Base-by-base conservation (phyloP, 2,113 vertebrate genomes). In the Lutjanus erythropterus region DNA sequence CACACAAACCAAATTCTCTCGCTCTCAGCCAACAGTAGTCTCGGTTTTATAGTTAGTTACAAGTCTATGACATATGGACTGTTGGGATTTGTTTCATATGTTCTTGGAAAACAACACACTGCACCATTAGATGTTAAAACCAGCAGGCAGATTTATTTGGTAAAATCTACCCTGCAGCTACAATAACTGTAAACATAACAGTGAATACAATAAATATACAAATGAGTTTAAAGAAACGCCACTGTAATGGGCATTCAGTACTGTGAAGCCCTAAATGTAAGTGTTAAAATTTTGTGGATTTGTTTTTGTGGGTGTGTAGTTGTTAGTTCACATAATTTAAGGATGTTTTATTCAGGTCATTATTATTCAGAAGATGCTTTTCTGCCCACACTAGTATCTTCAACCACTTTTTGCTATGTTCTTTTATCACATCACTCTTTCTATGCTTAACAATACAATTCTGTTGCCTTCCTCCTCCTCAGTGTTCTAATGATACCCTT, bases 321-420 rank as follows among this genome's bases (percentile, higher is more conserved):
- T 31, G 31, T 71, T 33, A 46, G 14, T 46, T 31, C 12, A 23
- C 21, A 47, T 35, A 72, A 58, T 58, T 8, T 3, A 15, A 55
- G 39, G 19, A n/a, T 59, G 2, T 35, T 60, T 47, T 71, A 71
- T 46, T 58, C 18, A 58, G 44, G 41, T 25, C 41, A n/a, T 56
- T 71, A 18, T 23, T 59, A 18, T 46, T 21, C 53, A 71, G 29
- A 39, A 49, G 44, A 50, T 27, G 58, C 23, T 49, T 39, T 49
- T 21, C 44, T 73, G 56, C n/a, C 58, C 33, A 61, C 44, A 29
- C 10, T 15, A 35, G 21, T 15, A 44, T 49, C n/a, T 37, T 50
- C 21, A 59, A 12, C 56, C 14, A 35, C 15, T 21, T n/a, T 35
- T 21, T 59, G 12, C 31, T 37, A 2, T 25, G 33, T 19, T 23